Conservation (phyloP, 2,888 invertebrate species). For the Blomia tropicalis region DNA sequence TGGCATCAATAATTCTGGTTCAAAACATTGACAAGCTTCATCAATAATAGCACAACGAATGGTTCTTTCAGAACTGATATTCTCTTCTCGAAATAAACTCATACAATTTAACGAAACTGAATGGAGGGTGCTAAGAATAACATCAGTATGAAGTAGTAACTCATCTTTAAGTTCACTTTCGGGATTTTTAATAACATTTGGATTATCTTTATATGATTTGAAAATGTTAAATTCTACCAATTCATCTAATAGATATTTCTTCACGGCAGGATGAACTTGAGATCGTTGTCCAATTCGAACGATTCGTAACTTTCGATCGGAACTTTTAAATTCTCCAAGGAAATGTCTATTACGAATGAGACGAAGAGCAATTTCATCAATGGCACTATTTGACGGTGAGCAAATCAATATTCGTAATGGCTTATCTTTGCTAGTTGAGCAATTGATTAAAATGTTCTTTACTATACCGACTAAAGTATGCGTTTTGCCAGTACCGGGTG, state of each 20-base stretch:
- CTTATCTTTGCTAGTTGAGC: neutral
- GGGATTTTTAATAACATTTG: no score
- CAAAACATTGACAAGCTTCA: conserved; percentile 71
- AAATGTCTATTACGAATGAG: conserved; percentile 43
- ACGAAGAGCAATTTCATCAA: conserved; percentile 56
- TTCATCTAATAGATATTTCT: conserved; percentile 43
- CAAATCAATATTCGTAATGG: conserved; percentile 50
- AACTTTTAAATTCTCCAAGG: conserved; percentile 40
- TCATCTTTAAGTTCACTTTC: conserved; percentile 8
- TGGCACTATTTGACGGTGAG: conserved; percentile 70
- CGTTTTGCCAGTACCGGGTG: conserved; percentile 73
- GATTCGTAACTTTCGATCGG: conserved; percentile 35
- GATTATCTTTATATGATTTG: conserved; percentile 24
- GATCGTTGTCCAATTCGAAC: conserved; percentile 49
- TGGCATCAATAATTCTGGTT: conserved; percentile 64
- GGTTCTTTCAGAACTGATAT: conserved; percentile 19
- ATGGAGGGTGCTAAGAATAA: conserved; percentile 54
- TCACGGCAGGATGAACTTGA: conserved; percentile 43
- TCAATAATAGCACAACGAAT: conserved; percentile 54
- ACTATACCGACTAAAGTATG: conserved; percentile 57
- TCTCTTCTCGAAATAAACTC: neutral
- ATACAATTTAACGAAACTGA: neutral
- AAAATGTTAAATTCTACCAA: conserved; percentile 37
- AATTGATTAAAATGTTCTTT: conserved; percentile 42
- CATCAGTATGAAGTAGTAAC: conserved; percentile 42